These are phyloP conservation scores for Gobionotothen gibberifrons DNA, from an alignment of 2,797 vertebrate genomes.

Conservation along the genomic window DNA sequence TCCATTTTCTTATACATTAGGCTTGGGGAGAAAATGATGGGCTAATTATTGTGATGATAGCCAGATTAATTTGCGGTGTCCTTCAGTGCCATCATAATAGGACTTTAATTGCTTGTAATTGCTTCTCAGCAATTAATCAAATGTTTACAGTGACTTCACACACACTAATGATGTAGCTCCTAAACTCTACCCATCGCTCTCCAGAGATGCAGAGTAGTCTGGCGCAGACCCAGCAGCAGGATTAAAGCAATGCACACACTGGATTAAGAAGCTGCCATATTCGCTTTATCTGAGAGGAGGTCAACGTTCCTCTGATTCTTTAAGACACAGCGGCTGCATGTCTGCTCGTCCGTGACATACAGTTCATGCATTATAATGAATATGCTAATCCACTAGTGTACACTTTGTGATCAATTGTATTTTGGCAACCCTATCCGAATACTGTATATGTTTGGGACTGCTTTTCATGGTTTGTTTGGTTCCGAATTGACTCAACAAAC, in stretches of 20 bases:
- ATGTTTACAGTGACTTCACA: constrained; percentile 73
- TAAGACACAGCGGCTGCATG: neutral
- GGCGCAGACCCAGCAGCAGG: constrained; percentile 42
- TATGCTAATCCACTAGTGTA: neutral
- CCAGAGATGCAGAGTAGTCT: constrained; percentile 24
- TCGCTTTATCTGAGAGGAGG: constrained; percentile 35
- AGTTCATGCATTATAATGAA: neutral
- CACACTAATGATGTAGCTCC: constrained; percentile 48
- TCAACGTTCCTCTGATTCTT: constrained; percentile 16
- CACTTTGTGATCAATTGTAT: neutral
- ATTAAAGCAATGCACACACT: constrained; percentile 51
- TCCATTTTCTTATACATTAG: constrained; percentile 11
- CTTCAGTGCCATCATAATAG: constrained; percentile 72
- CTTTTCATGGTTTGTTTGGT: neutral
- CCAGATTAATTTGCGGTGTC: constrained; percentile 68
- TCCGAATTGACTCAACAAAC: neutral
- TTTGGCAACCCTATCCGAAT: neutral
- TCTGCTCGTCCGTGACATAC: neutral
- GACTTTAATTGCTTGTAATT: constrained; percentile 79
- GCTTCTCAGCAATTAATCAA: constrained; percentile 72
- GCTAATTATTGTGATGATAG: constrained; percentile 69
- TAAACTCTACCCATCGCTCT: constrained; percentile 18
- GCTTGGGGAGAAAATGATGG: constrained; percentile 41
- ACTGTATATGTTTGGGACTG: too few species aligned
- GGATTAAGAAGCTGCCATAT: constrained; percentile 55